Percentiles rank a stretch among this genome's conserved stretches.
These are phyloP conservation scores for Parus major DNA, from an alignment of 2,113 vertebrate species.

Conservation along the genomic window DNA sequence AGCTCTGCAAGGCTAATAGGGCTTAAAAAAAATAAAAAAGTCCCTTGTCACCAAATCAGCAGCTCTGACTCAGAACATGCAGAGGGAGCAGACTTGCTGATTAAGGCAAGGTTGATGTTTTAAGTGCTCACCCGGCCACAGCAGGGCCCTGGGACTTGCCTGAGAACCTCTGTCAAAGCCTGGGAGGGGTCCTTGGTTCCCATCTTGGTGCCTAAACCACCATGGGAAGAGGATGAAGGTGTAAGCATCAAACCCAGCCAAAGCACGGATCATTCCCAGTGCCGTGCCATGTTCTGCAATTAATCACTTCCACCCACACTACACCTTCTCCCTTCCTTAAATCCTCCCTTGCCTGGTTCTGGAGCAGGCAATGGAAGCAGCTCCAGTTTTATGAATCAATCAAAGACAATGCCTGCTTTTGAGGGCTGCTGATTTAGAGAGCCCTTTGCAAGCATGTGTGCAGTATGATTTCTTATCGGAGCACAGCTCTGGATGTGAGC, in stretches of 20 bases:
- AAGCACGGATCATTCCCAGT: not conserved
- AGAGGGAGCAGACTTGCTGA: constrained; percentile 1
- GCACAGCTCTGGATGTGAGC: not conserved
- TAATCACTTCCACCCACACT: constrained; percentile 47
- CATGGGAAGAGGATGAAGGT: not conserved
- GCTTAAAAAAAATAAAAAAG: not conserved
- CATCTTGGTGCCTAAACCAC: not conserved
- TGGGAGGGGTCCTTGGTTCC: not conserved
- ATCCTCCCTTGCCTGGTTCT: not conserved
- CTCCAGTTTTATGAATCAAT: constrained; percentile 66
- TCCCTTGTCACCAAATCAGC: constrained; percentile 30
- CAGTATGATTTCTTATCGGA: constrained; percentile 37
- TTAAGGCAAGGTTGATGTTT: not conserved
- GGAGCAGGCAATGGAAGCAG: not conserved
- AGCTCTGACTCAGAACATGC: not conserved
- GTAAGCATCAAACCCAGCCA: not conserved
- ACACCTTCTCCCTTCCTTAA: not conserved
- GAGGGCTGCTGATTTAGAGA: constrained; percentile 42
- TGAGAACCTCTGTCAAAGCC: not conserved
- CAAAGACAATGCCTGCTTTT: constrained; percentile 42
- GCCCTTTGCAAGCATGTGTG: constrained; percentile 35
- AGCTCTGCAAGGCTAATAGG: constrained; percentile 7
- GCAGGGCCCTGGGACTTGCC: not conserved
- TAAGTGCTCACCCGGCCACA: not conserved
- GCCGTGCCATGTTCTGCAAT: not conserved